Conservation (phyloP, 1,140 invertebrate genomes). For the Euglossa dilemma region DNA sequence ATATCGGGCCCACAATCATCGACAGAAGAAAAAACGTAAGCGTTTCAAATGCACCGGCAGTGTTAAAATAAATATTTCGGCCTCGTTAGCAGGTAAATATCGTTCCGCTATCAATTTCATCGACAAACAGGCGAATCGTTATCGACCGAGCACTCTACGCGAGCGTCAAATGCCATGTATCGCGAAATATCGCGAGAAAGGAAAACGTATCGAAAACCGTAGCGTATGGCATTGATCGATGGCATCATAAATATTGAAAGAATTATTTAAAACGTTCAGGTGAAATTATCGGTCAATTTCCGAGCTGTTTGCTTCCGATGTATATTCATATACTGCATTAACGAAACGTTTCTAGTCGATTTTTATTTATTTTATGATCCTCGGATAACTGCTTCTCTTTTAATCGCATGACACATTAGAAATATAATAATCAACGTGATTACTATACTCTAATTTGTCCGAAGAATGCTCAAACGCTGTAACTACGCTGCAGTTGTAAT, state of each 20-base stretch:
- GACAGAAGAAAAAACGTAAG: background rate
- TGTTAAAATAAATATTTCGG: background rate
- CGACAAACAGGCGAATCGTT: background rate
- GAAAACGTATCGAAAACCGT: background rate
- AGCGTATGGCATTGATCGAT: background rate
- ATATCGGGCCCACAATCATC: too few relatives aligned
- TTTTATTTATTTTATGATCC: background rate
- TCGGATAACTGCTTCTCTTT: background rate
- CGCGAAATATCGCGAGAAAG: background rate
- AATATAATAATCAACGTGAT: too few relatives aligned
- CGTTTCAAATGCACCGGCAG: background rate
- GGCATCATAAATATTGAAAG: background rate
- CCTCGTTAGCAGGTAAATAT: background rate
- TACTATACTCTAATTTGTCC: too few relatives aligned
- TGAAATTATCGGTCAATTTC: background rate
- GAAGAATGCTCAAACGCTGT: too few relatives aligned
- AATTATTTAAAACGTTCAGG: background rate
- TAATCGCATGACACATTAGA: background rate
- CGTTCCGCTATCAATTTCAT: background rate
- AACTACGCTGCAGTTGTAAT: too few relatives aligned
- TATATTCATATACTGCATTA: background rate
- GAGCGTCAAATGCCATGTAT: background rate
- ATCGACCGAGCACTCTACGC: background rate
- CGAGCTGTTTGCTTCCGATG: background rate
- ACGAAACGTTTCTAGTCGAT: too few relatives aligned